Evolutionary conservation across 2,797 vertebrate species (phyloP).

Genomic region (Microchirus variegatus): DNA sequence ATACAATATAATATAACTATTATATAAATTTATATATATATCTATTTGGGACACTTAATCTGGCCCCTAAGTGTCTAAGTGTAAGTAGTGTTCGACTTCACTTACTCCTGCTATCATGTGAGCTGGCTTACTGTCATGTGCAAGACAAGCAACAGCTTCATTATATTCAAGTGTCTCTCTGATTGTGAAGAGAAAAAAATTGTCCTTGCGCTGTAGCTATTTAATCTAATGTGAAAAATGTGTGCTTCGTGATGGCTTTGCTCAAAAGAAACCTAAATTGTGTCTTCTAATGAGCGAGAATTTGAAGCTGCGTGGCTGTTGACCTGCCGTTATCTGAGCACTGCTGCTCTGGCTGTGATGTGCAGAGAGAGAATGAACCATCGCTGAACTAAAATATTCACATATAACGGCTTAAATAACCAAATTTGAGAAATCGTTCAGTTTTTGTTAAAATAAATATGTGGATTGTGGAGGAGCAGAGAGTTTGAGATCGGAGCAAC

Average conservation of each 20-base stretch:
- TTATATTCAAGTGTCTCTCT: slow-evolving; percentile 4
- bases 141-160: not conserved
- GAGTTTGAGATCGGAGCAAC: too few species aligned
- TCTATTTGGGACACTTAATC: not conserved
- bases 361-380: not conserved
- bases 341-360: slow-evolving; percentile 4
- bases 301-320: slow-evolving; percentile 12
- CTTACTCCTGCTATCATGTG: not conserved
- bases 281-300: slow-evolving; percentile 19
- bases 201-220: not conserved
- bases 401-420: not conserved
- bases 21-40: too few species aligned
- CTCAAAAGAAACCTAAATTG: slow-evolving; percentile 16
- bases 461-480: not conserved
- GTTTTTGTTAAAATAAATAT: too few species aligned
- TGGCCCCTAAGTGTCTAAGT: not conserved
- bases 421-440: not conserved
- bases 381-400: slow-evolving; percentile 9
- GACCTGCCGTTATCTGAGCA: slow-evolving; percentile 16
- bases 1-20: not conserved
- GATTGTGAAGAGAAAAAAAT: not conserved
- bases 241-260: slow-evolving; percentile 12
- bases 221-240: slow-evolving; percentile 14
- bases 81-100: not conserved
- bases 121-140: not conserved